Conservation (phyloP, 2,113 vertebrate genomes). For the Hippotragus niger region DNA sequence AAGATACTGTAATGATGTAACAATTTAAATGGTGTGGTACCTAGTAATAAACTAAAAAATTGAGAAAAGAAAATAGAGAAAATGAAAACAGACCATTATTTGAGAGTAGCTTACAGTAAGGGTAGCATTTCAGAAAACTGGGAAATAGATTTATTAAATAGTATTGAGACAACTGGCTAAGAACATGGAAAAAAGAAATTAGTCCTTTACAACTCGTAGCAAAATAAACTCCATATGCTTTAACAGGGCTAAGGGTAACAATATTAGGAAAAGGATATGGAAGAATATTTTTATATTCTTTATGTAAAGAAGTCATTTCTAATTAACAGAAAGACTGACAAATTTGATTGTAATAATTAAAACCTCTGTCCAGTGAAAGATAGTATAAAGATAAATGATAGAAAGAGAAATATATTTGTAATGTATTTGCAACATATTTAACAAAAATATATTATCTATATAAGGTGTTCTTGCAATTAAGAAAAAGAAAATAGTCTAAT, state of each 20-base stretch:
- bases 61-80: not conserved
- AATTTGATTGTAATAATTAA: conserved; percentile 13
- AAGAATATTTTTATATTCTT: not conserved
- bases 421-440: not conserved
- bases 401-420: not conserved
- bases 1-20: not conserved
- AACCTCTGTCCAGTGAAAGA: not conserved
- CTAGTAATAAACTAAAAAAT: not conserved
- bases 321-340: not conserved
- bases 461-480: not conserved
- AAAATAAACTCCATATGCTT: not conserved
- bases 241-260: not conserved
- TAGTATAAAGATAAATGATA: not conserved
- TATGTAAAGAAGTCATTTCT: conserved; percentile 8
- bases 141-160: not conserved
- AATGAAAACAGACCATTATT: not conserved
- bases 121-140: not conserved
- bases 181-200: not conserved
- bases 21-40: not conserved
- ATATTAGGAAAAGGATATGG: not conserved
- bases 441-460: conserved; percentile 5
- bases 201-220: not conserved
- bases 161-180: not conserved
- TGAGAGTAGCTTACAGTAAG: not conserved
- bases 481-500: not conserved